Evolutionary conservation across 2,113 vertebrate species (phyloP).

Genomic region (Haemorhous mexicanus): DNA sequence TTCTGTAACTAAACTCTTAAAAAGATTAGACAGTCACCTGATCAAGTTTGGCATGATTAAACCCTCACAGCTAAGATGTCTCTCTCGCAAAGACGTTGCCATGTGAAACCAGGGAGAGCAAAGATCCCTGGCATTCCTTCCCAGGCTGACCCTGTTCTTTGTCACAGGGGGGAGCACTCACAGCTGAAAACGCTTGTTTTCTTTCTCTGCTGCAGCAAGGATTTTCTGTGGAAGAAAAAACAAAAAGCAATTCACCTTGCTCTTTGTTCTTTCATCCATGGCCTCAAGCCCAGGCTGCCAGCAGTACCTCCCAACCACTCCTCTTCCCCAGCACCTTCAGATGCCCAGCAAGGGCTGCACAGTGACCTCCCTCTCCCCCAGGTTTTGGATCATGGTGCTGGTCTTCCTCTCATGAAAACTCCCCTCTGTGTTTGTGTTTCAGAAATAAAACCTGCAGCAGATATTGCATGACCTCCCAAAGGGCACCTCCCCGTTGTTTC

Average conservation of each 20-base stretch:
- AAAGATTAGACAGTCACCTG: neutral
- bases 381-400: accelerated
- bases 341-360: neutral
- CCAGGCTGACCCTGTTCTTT: neutral
- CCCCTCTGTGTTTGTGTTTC: neutral
- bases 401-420: neutral
- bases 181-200: neutral
- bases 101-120: neutral
- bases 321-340: neutral
- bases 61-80: neutral
- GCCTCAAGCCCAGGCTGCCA: neutral
- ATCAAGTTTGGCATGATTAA: neutral
- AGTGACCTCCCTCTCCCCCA: neutral
- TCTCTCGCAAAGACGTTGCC: accelerated
- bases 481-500: neutral
- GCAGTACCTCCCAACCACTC: neutral
- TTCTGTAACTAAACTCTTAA: neutral
- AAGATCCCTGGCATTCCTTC: neutral
- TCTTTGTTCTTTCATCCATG: neutral
- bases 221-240: neutral
- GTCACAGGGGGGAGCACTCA: neutral
- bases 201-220: neutral
- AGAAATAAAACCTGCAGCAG: neutral
- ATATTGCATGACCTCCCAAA: accelerated
- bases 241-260: neutral